Evolutionary conservation across 2,888 invertebrate species (phyloP), one percentile per base, ranked within the genome.

Genomic region (Tenthredo livida): DNA sequence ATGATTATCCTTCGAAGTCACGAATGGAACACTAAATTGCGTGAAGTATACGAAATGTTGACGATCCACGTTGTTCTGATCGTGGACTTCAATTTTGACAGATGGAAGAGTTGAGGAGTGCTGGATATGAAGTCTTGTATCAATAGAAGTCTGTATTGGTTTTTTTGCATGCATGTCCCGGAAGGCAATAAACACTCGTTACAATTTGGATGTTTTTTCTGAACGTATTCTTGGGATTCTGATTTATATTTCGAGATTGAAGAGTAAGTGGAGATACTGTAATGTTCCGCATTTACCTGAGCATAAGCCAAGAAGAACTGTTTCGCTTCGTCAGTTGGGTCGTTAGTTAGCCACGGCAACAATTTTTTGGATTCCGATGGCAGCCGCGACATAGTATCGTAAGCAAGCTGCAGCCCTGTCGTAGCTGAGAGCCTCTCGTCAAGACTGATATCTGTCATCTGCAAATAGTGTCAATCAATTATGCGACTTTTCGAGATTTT

Each of bases 301-400:
- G 90, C 89, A 84, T 90, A 90, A 85, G 88, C 87, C 85, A 91
- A 88, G 86, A 90, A 91, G 86, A 90, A 91, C 86, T 89, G 87
- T 67, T 89, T 88, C 86, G 87, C 82, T 75, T 86, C 85, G 83
- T 87, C 61, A 78, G 89, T 87, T 17, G 47, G 12, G 3, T 17
- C 15, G 12, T 33, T 50, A 15, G 25, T 17, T 84, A 91, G 85
- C 91, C 91, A 91, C 17, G 90, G 90, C 67, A 90, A 87, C 75
- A 70, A 73, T 85, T 70, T 75, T 83, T 90, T 87, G 65, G 70
- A 47, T 37, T 84, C 40, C 65, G 87, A 86, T 84, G 83, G 87
- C 82, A 86, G 61, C 87, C 88, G 87, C 88, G 84, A 86, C 88
- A 91, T 90, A 89, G 91, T 90, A 86, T 91, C 90, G 84, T 90